Conservation (phyloP, 2,113 vertebrate species). For the Gnathonemus echidnorhynchus region DNA sequence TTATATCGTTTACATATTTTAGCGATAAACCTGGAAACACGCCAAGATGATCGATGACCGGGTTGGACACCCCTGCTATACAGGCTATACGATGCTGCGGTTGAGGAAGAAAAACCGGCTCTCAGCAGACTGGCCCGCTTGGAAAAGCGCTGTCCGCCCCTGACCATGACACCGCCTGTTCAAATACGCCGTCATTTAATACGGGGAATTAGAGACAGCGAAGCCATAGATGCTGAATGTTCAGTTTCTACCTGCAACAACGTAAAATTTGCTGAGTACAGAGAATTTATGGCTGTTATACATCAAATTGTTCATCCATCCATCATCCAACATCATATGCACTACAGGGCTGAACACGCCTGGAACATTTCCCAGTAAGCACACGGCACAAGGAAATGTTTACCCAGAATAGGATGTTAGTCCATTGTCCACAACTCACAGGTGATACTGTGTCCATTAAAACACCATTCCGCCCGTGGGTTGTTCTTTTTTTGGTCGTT, state of each 20-base stretch:
- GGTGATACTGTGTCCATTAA: neutral
- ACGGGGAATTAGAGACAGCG: neutral
- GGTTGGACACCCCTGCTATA: neutral
- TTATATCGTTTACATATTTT: neutral
- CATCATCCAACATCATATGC: neutral
- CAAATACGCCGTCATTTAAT: neutral
- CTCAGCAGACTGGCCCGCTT: neutral
- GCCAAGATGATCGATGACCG: neutral
- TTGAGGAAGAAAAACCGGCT: neutral
- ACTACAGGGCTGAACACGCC: neutral
- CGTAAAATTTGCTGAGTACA: neutral
- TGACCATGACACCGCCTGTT: neutral
- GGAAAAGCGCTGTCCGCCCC: neutral
- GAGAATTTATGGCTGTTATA: neutral
- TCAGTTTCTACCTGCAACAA: neutral
- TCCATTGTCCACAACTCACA: neutral
- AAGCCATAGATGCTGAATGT: neutral
- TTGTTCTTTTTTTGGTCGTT: neutral
- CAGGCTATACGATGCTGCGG: neutral
- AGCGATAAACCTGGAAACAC: neutral
- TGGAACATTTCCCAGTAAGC: neutral
- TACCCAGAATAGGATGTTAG: neutral
- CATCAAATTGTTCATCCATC: neutral
- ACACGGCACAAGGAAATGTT: neutral
- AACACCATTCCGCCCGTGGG: neutral